Base-by-base conservation (phyloP, 2,888 invertebrate species). In the Macropis europaea region DNA sequence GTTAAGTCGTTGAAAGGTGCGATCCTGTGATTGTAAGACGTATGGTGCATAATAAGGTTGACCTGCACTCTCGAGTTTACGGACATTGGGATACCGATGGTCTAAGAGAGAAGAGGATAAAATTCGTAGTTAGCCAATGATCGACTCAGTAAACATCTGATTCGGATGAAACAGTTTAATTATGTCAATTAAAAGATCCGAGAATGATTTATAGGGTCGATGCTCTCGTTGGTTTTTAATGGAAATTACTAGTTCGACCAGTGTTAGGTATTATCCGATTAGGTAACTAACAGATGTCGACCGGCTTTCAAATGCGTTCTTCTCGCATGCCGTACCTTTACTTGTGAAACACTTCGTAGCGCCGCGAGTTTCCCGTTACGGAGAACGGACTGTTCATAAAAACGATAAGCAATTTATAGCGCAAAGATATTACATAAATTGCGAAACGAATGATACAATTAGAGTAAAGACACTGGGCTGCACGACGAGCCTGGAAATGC, bases 51-150 rank as follows among this genome's bases (percentile, higher is more conserved):
- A 0, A 94, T 92, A 3, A 96, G 89, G 87, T 96, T 96, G 19
- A 95, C 92, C 88, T 96, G 96, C 36, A 95, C 91, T 66, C 93
- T 93, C 13, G 94, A 92, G 11, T 92, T 90, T 0, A 94, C 91
- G 22, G 91, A 88, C 64, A 96, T 77, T 0, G 95, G 95, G 0
- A 94, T 91, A 6, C 96, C 96, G 3, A 94, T 78, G 60, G 91
- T 91, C 93, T 95, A 70, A 13, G 74, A 72, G 15, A 57, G 42
- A 13, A 38, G 15, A 54, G 50, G 13, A 11, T 0, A 22, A n/a
- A 19, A 30, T n/a, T n/a, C 7, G 36, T 9, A 4, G 15, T 5
- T 5, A 17, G 6, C 45, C 32, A 13, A n/a, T 43, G 24, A 6
- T 9, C 9, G 32, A 22, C 32, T 17, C 26, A 3, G 30, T 15